phyloP scores from a whole-genome alignment of 1,140 invertebrate genomes.

The Sycophila sp. region DNA sequence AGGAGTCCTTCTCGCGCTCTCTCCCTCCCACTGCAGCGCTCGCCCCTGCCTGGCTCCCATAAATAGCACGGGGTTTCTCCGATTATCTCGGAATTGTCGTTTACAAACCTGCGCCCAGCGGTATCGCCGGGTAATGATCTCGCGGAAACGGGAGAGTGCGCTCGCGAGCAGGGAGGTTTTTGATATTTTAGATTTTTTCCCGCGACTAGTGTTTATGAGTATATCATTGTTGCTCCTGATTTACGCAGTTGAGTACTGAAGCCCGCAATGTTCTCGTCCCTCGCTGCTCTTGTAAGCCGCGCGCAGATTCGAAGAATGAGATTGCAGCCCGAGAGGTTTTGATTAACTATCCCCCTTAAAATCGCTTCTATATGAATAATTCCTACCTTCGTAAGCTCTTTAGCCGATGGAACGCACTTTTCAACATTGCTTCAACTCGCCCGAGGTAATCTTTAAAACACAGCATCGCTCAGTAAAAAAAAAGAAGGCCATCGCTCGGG shows the following conservation, averaged over 20 bases:
- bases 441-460: too few species aligned
- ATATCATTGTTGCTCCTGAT: conserved; percentile 15
- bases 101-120: conserved; percentile 45
- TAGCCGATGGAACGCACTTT: too few species aligned
- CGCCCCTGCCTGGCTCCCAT: conserved; percentile 45
- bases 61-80: conserved; percentile 48
- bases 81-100: conserved; percentile 48
- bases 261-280: background rate
- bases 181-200: conserved; percentile 6
- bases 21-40: background rate
- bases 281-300: background rate
- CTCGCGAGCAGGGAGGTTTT: background rate
- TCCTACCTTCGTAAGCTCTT: too few species aligned
- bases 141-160: background rate
- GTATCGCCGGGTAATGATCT: conserved; percentile 46
- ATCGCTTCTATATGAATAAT: too few species aligned
- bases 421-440: too few species aligned
- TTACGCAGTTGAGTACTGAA: conserved; percentile 1
- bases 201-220: background rate
- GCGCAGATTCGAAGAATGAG: background rate
- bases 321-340: too few species aligned
- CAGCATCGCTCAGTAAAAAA: too few species aligned
- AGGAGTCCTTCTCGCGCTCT: background rate
- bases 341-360: too few species aligned
- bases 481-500: too few species aligned